Base-by-base conservation (phyloP, 2,797 vertebrate genomes). In the Tapera naevia region DNA sequence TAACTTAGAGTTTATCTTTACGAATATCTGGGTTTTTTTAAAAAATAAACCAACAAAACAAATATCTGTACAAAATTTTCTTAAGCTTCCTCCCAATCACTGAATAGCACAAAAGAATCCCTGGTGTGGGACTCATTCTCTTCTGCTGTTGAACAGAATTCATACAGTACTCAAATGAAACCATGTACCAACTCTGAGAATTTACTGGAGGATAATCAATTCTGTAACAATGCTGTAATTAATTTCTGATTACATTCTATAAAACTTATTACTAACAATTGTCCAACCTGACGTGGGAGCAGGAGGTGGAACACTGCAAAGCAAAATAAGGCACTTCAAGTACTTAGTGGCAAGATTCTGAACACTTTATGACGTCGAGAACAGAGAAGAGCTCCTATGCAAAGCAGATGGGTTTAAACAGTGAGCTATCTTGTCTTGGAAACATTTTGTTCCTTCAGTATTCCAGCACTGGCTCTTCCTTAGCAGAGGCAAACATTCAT, bases 381-480 rank as follows among this genome's bases (percentile, higher is more conserved):
- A 65, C 10, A 62, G 51, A 69, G 17, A 85, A 48, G 30, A 82
- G 35, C 35, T 75, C 66, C 86, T 75, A 41, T 6, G 74, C 25
- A 89, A 87, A 28, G n/a, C 2, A 2, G 13, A 78, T 10, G 19
- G 22, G 6, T 80, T 88, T 76, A 45, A 91, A 80, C 18, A 75
- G 51, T 3, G 28, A 14, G 39, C 27, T 66, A 72, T 46, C 64
- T 58, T 70, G 43, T 32, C 74, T 91, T 39, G 54, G 37, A 75
- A 91, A 89, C 39, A 39, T 37, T 30, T 53, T 80, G 35, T 62
- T 88, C 60, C 53, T 72, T 58, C 79, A 60, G 14, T 60, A 74
- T 67, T 91, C 21, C 73, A 90, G 67, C 32, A 88, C 60, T 46
- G 39, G 13, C 45, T 83, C 54, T 19, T 89, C 56, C 85, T 64